Evolutionary conservation across 2,113 vertebrate species (phyloP).

Genomic region (Hyperopisus bebe): DNA sequence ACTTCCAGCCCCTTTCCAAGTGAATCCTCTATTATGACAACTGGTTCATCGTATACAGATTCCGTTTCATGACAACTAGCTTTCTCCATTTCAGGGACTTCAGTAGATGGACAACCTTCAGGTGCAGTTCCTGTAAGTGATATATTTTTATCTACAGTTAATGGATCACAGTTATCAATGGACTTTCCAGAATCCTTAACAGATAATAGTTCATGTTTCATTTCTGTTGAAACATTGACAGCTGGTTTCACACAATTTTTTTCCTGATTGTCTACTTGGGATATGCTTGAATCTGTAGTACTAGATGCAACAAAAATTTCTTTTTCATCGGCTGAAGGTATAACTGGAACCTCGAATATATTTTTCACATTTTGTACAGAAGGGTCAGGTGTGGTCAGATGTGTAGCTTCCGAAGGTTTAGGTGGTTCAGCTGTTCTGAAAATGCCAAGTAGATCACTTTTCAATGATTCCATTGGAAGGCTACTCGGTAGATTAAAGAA

Average conservation of each 20-base stretch:
- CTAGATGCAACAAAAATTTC: background rate
- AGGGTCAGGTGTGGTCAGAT: constrained; percentile 18
- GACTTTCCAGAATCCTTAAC: background rate
- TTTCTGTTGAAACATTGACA: background rate
- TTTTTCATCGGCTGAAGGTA: constrained; percentile 2
- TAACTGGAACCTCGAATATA: constrained; percentile 14
- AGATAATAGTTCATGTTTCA: background rate
- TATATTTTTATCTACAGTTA: background rate
- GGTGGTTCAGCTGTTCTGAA: constrained; percentile 53
- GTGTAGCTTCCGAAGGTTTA: constrained; percentile 34
- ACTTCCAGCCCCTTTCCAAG: constrained; percentile 36
- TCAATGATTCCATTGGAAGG: constrained; percentile 57
- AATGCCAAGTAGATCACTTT: constrained; percentile 72
- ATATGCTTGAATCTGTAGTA: background rate
- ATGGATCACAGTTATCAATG: background rate
- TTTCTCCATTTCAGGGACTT: constrained; percentile 32
- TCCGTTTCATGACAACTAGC: constrained; percentile 28
- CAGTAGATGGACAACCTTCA: constrained; percentile 19
- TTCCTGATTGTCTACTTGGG: background rate
- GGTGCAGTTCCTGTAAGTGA: constrained; percentile 4
- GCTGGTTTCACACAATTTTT: background rate
- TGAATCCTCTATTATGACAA: constrained; percentile 40
- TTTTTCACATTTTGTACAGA: constrained; percentile 33
- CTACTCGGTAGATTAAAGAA: constrained; percentile 64
- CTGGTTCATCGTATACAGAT: constrained; percentile 38